Percentiles rank a stretch among this genome's conserved stretches.
phyloP scores from a whole-genome alignment of 2,797 vertebrate genomes.

The Graptemys geographica region DNA sequence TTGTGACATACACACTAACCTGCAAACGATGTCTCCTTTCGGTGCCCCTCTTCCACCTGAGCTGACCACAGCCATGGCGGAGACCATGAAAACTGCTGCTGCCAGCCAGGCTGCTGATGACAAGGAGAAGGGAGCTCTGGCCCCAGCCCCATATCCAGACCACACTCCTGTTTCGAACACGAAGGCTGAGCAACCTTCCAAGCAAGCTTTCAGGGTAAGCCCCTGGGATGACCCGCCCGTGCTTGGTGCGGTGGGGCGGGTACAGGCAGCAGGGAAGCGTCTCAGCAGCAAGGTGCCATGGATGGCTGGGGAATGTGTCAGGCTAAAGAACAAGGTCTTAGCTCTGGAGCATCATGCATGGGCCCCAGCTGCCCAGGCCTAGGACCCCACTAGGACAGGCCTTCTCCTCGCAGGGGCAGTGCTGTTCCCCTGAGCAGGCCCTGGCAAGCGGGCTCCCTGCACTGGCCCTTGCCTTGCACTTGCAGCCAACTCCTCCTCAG shows the following conservation, averaged over 20 bases:
- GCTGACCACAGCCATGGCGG: slow-evolving; percentile 88
- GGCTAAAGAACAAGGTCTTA: not conserved
- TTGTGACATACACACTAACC: not conserved
- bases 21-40: not conserved
- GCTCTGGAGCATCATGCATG: not conserved
- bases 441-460: not conserved
- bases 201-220: slow-evolving; percentile 90
- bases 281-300: not conserved
- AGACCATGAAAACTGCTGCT: slow-evolving; percentile 78
- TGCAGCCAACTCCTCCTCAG: too few relatives aligned
- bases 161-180: slow-evolving; percentile 48
- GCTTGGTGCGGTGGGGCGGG: not conserved
- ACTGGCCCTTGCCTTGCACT: not conserved
- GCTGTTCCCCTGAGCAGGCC: not conserved
- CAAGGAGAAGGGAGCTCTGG: slow-evolving; percentile 89
- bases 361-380: not conserved
- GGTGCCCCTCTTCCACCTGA: slow-evolving; percentile 8
- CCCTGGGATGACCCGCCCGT: not conserved
- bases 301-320: not conserved
- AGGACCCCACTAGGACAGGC: not conserved
- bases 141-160: not conserved
- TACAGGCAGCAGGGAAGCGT: not conserved
- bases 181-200: slow-evolving; percentile 87
- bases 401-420: not conserved
- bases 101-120: slow-evolving; percentile 86